Base-by-base conservation (phyloP, 2,888 invertebrate species). In the Belgica antarctica region DNA sequence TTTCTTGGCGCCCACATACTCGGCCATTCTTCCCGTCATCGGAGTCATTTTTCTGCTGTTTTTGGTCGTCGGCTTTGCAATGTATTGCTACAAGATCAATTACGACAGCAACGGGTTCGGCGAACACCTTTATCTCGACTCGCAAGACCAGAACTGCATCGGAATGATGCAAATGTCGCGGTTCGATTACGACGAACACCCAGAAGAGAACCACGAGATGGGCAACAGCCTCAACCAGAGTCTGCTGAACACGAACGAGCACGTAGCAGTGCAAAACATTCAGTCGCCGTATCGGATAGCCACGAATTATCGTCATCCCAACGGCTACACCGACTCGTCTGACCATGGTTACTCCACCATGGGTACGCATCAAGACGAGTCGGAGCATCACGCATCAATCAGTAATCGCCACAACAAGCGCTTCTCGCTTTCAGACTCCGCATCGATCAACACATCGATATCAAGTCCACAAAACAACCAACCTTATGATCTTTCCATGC, bases 341-440 rank as follows among this genome's bases (percentile, higher is more conserved):
- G 96, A 96, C 81, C 94, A 95, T 77, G 96, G 96, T 1, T 31
- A 31, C 31, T 7, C 31, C 4, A 94, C 94, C 0, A 94, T 94
- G 94, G 66, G 66, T 19, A 94, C 93, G 0, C 92, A 92, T 1
- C 92, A 93, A 75, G 93, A 94, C 76, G 93, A 93, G 76, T 91
- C 90, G 1, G 92, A 93, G 77, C 89, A 90, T 74, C 86, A 68
- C 17, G 31, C 34, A n/a, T 57, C 68, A 19, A 19, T 31, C 12
- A 68, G 57, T 17, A 52, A 68, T 31, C 12, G 68, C 31, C 68
- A 52, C 4, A 82, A 83, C 71, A 83, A 79, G 73, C 75, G 79
- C 10, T 75, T 74, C 78, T 85, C 80, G 75, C 85, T 77, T 80
- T 87, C 83, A 75, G 87, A 83, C 81, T 86, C 77, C 73, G 83